Evolutionary conservation across 2,888 invertebrate genomes (phyloP).

Genomic region (Halictus quadricinctus): DNA sequence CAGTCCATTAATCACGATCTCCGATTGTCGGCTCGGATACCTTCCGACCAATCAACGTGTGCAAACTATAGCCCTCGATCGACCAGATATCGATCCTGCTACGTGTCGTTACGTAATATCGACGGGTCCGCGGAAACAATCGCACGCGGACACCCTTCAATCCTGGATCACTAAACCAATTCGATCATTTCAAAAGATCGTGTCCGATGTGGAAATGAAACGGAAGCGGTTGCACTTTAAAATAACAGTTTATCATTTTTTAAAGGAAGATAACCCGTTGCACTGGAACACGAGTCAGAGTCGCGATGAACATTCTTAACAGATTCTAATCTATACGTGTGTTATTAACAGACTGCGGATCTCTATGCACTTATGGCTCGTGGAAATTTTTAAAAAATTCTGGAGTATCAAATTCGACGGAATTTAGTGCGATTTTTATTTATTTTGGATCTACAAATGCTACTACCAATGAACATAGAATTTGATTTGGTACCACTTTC

Average conservation of each 20-base stretch:
- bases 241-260: not conserved
- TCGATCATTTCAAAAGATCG: not conserved
- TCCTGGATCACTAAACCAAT: not conserved
- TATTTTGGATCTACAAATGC: no score
- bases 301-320: no score
- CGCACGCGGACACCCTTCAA: not conserved
- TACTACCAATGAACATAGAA: no score
- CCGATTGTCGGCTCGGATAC: slow-evolving; percentile 46
- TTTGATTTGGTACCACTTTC: no score
- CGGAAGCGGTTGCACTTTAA: not conserved
- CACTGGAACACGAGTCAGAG: no score
- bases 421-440: no score
- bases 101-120: slow-evolving; percentile 19
- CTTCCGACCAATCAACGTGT: slow-evolving; percentile 30
- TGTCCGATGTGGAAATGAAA: not conserved
- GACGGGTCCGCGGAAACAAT: not conserved
- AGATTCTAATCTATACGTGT: no score
- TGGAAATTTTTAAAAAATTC: no score
- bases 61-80: slow-evolving; percentile 29
- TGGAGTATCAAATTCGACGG: no score
- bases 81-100: slow-evolving; percentile 15
- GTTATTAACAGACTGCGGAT: no score
- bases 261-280: no score
- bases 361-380: no score
- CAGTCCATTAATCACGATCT: slow-evolving; percentile 73